Percentiles rank a stretch among this genome's conserved stretches.
Evolutionary conservation across 2,797 vertebrate species (phyloP).

Genomic region (Linurgus olivaceus): DNA sequence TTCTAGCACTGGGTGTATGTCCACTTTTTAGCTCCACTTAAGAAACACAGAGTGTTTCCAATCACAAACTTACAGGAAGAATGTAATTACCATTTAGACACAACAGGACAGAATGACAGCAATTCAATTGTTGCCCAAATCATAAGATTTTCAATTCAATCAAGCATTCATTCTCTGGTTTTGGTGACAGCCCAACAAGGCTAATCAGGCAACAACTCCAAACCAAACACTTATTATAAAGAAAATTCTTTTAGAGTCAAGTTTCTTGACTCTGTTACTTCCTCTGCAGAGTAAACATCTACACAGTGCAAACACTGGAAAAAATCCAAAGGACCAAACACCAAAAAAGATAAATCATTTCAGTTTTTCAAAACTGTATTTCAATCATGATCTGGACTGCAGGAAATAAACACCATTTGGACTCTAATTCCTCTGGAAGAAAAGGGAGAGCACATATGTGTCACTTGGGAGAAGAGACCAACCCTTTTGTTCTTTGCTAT

Average conservation of each 20-base stretch:
- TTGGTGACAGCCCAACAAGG: background rate
- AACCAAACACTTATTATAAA: background rate
- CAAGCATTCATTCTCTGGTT: background rate
- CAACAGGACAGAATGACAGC: background rate
- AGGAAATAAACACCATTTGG: background rate
- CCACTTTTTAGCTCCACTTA: background rate
- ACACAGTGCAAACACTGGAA: background rate
- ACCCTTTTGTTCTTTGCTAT: fast-evolving
- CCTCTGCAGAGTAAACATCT: background rate
- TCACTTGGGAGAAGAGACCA: background rate
- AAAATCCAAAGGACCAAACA: background rate
- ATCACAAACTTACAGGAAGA: background rate
- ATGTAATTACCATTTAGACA: background rate
- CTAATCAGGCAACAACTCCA: background rate
- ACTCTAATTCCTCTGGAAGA: background rate
- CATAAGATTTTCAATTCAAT: background rate
- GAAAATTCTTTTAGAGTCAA: background rate
- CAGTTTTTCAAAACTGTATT: background rate
- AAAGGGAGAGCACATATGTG: background rate
- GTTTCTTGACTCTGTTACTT: background rate
- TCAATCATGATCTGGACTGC: background rate
- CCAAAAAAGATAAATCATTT: too few species aligned
- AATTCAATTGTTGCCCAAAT: background rate
- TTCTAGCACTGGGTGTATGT: background rate
- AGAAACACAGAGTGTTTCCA: background rate